A percentile compares a stretch with the other conserved stretches of the same genome.
Evolutionary conservation across 2,113 vertebrate species (phyloP).

Genomic region (Eretmodus cyanostictus): DNA sequence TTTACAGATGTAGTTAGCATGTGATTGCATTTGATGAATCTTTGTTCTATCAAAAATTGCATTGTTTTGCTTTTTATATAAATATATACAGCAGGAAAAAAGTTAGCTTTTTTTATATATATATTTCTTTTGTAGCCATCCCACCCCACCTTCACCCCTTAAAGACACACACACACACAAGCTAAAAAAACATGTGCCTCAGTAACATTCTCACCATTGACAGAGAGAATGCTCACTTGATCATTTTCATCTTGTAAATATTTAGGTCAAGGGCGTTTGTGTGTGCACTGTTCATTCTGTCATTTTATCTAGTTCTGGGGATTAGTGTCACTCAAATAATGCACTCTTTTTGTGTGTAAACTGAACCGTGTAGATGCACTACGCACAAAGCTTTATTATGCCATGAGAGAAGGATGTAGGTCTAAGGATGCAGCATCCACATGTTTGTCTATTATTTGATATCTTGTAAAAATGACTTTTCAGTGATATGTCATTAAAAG

Average conservation of each 20-base stretch:
- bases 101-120: neutral
- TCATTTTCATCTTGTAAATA: slow-evolving; percentile 31
- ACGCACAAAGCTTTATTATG: slow-evolving; percentile 6
- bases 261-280: slow-evolving; percentile 35
- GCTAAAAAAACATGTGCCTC: slow-evolving; percentile 56
- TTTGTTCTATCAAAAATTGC: neutral
- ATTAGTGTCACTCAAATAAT: slow-evolving; percentile 39
- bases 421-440: neutral
- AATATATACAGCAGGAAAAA: neutral
- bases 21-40: neutral
- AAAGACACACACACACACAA: neutral
- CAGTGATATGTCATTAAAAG: slow-evolving; percentile 53
- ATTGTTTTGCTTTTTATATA: neutral
- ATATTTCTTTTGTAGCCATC: neutral
- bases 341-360: slow-evolving; percentile 8
- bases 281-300: slow-evolving; percentile 17
- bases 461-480: slow-evolving; percentile 9
- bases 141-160: neutral
- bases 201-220: slow-evolving; percentile 28
- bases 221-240: slow-evolving; percentile 41
- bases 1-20: neutral
- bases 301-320: slow-evolving; percentile 30
- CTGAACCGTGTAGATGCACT: slow-evolving; percentile 1
- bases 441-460: neutral
- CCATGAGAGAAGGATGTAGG: neutral